A percentile compares a stretch with the other conserved stretches of the same genome.
Conservation (phyloP, 2,888 invertebrate genomes). For the Aphelenchoides bicaudatus region DNA sequence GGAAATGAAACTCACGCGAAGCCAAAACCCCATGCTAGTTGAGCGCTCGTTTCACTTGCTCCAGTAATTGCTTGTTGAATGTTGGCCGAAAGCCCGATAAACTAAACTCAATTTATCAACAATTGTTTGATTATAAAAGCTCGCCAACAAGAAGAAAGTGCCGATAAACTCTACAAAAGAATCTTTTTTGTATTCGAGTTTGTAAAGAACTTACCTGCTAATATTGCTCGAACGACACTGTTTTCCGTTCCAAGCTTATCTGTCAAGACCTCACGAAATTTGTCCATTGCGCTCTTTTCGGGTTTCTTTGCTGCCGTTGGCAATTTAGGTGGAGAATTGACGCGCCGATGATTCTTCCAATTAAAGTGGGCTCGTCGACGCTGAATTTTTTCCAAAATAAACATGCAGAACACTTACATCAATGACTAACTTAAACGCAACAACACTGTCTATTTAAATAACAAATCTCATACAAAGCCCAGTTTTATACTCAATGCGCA, state of each 20-base stretch:
- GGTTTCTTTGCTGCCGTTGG: background rate
- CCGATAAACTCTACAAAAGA: slow-evolving; percentile 56
- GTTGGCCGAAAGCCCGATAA: slow-evolving; percentile 57
- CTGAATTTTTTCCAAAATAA: too few species aligned
- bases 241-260: slow-evolving; percentile 34
- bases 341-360: too few species aligned
- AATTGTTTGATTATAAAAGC: slow-evolving; percentile 5
- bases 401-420: too few species aligned
- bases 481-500: too few species aligned
- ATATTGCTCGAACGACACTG: slow-evolving; percentile 39
- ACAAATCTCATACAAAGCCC: too few species aligned
- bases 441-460: too few species aligned
- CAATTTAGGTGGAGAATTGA: too few species aligned
- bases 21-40: slow-evolving; percentile 58
- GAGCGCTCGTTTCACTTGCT: slow-evolving; percentile 42
- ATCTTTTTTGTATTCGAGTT: too few species aligned
- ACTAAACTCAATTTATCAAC: slow-evolving; percentile 33
- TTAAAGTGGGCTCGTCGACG: too few species aligned
- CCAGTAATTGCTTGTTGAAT: slow-evolving; percentile 45
- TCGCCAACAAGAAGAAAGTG: slow-evolving; percentile 52
- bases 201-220: too few species aligned
- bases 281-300: slow-evolving; percentile 25
- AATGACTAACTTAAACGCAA: too few species aligned
- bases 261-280: slow-evolving; percentile 32
- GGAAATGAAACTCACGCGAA: slow-evolving; percentile 56